These are phyloP conservation scores for Alectura lathami DNA, from an alignment of 2,113 vertebrate genomes.

Conservation along the genomic window DNA sequence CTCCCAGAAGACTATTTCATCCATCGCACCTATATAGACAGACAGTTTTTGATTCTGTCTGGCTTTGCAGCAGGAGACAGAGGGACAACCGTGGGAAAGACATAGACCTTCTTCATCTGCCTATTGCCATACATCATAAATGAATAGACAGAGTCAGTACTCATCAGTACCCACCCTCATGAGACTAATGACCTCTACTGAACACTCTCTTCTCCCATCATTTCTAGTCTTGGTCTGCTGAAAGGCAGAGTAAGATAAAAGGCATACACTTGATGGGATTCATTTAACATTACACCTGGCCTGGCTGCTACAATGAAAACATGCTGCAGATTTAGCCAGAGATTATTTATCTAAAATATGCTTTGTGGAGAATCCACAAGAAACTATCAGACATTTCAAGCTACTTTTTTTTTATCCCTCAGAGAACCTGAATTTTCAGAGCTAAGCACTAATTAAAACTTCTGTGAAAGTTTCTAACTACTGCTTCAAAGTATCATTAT, in stretches of 20 bases:
- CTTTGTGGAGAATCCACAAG: not conserved
- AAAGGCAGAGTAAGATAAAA: too few relatives aligned
- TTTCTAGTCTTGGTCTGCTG: not conserved
- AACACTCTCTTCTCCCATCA: not conserved
- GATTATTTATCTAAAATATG: not conserved
- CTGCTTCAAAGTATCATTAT: not conserved
- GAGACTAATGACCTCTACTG: not conserved
- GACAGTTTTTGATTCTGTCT: not conserved
- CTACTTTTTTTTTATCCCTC: not conserved
- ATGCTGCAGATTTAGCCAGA: not conserved
- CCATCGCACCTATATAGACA: not conserved
- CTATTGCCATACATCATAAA: rapidly evolving
- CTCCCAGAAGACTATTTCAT: not conserved
- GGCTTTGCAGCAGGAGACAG: not conserved
- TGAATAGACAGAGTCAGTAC: not conserved
- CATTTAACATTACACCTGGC: not conserved
- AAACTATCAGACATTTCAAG: not conserved
- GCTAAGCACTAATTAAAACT: not conserved
- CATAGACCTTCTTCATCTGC: not conserved
- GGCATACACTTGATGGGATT: not conserved
- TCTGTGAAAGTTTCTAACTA: not conserved
- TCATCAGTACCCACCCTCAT: too few relatives aligned
- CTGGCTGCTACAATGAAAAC: not conserved
- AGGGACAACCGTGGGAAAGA: not conserved
- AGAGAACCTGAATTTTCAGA: not conserved